Evolutionary conservation across 1,140 invertebrate genomes (phyloP).

Genomic region (Pseudobourletiella spinata): DNA sequence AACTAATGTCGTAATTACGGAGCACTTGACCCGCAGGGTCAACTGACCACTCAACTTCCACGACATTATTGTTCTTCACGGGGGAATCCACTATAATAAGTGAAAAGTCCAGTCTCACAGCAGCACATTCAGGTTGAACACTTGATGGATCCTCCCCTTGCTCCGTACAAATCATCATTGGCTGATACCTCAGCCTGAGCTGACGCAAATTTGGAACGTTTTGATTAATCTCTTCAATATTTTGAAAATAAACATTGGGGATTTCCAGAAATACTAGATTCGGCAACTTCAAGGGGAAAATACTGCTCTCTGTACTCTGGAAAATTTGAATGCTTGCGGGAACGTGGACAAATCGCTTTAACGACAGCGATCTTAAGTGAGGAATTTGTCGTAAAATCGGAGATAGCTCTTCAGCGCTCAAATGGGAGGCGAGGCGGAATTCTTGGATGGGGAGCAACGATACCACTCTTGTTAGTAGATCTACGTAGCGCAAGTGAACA

Average conservation of each 20-base stretch:
- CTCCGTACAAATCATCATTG: background rate
- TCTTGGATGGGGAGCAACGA: background rate
- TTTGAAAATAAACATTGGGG: background rate
- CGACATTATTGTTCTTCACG: too few species aligned
- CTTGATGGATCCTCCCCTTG: too few species aligned
- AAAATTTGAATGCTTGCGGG: background rate
- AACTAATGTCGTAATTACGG: too few species aligned
- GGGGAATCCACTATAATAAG: too few species aligned
- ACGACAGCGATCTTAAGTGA: background rate
- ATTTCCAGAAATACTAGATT: background rate
- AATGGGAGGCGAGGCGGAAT: background rate
- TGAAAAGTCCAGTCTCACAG: too few species aligned
- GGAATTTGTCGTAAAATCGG: background rate
- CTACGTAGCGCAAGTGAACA: background rate
- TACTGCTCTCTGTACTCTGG: background rate
- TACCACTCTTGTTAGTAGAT: background rate
- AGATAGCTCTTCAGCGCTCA: background rate
- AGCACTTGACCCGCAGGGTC: too few species aligned
- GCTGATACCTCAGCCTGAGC: background rate
- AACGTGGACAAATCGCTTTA: background rate
- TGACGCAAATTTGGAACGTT: background rate
- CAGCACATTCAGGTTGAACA: too few species aligned
- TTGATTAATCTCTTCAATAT: background rate
- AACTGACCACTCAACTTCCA: too few species aligned
- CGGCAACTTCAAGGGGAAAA: background rate